Evolutionary conservation across 2,888 invertebrate genomes (phyloP).

Genomic region (Seira musarum): DNA sequence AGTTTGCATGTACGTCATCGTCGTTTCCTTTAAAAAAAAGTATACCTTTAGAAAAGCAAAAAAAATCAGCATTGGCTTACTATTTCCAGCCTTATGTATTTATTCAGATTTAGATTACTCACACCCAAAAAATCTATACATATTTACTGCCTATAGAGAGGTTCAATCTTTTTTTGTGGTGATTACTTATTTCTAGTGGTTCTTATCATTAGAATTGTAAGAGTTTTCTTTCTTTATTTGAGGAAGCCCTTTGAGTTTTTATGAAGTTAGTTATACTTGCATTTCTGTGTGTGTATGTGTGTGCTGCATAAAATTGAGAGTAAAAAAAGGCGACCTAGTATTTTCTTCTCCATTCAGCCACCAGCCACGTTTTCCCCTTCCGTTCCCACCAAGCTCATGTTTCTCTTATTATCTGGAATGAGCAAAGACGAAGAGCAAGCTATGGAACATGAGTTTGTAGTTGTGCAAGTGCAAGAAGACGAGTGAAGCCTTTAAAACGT

Average conservation of each 20-base stretch:
- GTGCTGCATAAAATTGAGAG: not conserved
- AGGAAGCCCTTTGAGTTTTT: constrained; percentile 44
- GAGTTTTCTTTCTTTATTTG: no score
- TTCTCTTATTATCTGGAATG: not conserved
- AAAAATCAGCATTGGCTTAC: not conserved
- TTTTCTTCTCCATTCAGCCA: not conserved
- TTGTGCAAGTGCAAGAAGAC: not conserved
- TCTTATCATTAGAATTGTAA: not conserved
- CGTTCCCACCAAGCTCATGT: not conserved
- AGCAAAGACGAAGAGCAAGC: not conserved
- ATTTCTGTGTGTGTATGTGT: not conserved
- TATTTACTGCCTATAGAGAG: no score
- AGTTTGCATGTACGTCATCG: not conserved
- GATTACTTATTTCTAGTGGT: not conserved
- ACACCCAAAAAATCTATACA: constrained; percentile 42
- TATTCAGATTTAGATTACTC: constrained; percentile 14
- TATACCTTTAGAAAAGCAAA: not conserved
- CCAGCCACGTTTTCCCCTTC: not conserved
- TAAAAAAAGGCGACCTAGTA: not conserved
- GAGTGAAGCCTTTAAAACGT: constrained; percentile 11
- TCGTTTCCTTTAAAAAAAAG: not conserved
- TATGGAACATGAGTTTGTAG: constrained; percentile 38
- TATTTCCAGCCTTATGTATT: not conserved
- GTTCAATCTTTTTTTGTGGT: not conserved
- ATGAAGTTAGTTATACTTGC: not conserved